Evolutionary conservation across 2,113 vertebrate genomes (phyloP), one percentile per base, ranked within the genome.

Genomic region (Xyliphius kryptos): DNA sequence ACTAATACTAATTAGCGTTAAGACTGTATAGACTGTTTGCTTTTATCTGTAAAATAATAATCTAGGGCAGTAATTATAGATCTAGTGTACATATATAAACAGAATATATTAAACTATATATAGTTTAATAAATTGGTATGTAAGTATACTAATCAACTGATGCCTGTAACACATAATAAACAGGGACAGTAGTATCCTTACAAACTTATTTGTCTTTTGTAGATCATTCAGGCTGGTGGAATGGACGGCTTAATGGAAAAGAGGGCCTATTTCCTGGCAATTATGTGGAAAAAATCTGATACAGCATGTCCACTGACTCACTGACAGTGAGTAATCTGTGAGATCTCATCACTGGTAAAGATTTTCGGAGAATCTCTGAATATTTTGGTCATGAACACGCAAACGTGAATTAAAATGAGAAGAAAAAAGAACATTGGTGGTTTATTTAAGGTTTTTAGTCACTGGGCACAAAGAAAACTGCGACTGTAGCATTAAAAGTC

Each of bases 181-280:
- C 10, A 41, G 13, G 43, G 2, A 11, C 1, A 21, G 20, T 40
- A 2, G 22, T 26, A 26, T 47, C 6, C 26, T 40, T 48, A 19
- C 53, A 16, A 43, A 21, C 41, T 15, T 12, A 57, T 69, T 55
- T 47, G 15, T 47, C 16, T 46, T 53, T 43, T 69, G 15, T 70
- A 98, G 95, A 98, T 74, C 9, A 78, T 2, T 94, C 94, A 0
- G 96, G 96, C 50, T 99, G 96, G 96, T 99, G 96, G 96, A 94
- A 83, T 1, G 96, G 96, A 6, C 85, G 90, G 50, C 74, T 97
- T 44, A 74, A 75, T 0, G 94, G 95, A 52, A 88, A 66, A 69
- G 91, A 98, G 70, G 96, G 96, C 26, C 88, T 99, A 21, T 99
- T 99, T 67, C 96, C 96, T 0, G 94, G 94, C 26, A 99, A 99